Evolutionary conservation across 2,113 vertebrate genomes (phyloP).

Genomic region (Thymallus thymallus): DNA sequence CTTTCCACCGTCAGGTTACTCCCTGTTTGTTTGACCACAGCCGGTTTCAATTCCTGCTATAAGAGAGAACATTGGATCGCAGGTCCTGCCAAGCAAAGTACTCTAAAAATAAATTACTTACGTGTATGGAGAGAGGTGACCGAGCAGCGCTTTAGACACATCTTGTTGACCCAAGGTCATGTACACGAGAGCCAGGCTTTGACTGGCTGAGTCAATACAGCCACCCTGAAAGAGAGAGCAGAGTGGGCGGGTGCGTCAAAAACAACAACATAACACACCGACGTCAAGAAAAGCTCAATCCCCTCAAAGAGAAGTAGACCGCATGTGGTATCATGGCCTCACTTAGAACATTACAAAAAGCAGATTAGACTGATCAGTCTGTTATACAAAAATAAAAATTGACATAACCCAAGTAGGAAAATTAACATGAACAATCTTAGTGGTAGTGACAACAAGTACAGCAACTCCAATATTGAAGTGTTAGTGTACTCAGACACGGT

Average conservation of each 20-base stretch:
- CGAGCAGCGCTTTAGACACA: conserved; percentile 93
- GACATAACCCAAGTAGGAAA: too few relatives aligned
- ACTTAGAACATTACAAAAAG: not conserved
- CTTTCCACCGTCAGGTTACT: conserved; percentile 3
- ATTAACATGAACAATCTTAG: too few relatives aligned
- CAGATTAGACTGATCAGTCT: not conserved
- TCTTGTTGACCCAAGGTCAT: conserved; percentile 98
- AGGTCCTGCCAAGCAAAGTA: conserved; percentile 5
- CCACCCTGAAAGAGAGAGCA: conserved; percentile 80
- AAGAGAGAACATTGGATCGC: conserved; percentile 29
- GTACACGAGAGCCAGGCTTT: conserved; percentile 88
- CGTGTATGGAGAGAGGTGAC: conserved; percentile 93
- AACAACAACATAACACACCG: conserved; percentile 32
- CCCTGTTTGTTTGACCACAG: not conserved
- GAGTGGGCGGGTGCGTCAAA: conserved; percentile 11
- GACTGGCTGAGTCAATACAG: conserved; percentile 94
- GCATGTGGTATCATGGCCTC: too few relatives aligned
- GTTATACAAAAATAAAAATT: not conserved
- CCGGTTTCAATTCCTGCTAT: not conserved
- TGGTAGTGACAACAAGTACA: too few relatives aligned
- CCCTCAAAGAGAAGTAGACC: not conserved
- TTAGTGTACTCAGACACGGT: too few relatives aligned
- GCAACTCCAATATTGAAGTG: too few relatives aligned
- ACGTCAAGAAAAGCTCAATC: conserved; percentile 10
- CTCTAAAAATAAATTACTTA: conserved; percentile 70